A percentile compares a stretch with the other conserved stretches of the same genome.
Evolutionary conservation across 2,113 vertebrate species (phyloP).

Genomic region (Antechinus stuartii): DNA sequence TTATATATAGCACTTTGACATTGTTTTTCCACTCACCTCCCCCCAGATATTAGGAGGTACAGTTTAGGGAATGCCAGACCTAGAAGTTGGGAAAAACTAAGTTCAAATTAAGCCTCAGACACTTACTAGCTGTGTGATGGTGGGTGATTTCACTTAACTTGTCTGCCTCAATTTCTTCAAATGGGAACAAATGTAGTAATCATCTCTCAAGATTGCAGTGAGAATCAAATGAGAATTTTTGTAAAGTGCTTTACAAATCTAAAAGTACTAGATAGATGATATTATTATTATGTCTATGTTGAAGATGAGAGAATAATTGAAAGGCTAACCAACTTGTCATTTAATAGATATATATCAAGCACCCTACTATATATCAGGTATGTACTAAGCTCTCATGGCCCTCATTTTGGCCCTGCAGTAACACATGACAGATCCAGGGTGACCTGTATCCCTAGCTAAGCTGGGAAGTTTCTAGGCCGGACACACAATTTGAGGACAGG

Average conservation of each 20-base stretch:
- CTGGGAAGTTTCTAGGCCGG: background rate
- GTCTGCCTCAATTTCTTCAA: background rate
- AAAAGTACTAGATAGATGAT: background rate
- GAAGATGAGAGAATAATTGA: background rate
- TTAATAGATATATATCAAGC: background rate
- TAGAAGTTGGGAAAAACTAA: too few relatives aligned
- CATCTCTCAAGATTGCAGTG: background rate
- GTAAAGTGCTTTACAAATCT: background rate
- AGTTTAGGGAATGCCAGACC: background rate
- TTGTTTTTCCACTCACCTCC: background rate
- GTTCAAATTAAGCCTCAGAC: too few relatives aligned
- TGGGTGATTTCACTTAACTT: background rate
- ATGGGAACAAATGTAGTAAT: too few relatives aligned
- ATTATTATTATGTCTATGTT: background rate
- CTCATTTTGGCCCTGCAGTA: background rate
- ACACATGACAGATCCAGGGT: too few relatives aligned
- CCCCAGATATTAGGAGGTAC: background rate
- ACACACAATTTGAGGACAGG: too few relatives aligned
- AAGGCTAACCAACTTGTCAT: background rate
- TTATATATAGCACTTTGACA: background rate
- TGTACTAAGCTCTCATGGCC: background rate
- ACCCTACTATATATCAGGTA: background rate
- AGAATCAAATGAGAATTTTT: background rate
- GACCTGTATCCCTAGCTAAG: background rate
- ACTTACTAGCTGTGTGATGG: too few relatives aligned